A percentile compares a stretch with the other conserved stretches of the same genome.
Conservation (phyloP, 2,113 vertebrate species). For the Charadrius vociferus region DNA sequence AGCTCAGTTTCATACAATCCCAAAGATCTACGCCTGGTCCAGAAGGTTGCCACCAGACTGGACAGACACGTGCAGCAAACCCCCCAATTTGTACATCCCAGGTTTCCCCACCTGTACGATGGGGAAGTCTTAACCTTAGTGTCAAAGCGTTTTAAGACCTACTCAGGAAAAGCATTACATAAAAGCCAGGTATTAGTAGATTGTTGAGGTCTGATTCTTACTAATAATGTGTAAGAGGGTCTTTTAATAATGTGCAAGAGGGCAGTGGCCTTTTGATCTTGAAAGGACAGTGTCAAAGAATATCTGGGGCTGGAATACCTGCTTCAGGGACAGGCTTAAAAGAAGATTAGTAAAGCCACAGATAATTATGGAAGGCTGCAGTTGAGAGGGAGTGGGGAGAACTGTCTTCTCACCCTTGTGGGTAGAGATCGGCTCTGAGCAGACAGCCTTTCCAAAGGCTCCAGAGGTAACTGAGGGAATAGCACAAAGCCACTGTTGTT, state of each 20-base stretch:
- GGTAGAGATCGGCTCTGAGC: neutral
- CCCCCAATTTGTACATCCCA: no score
- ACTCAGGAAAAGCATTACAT: neutral
- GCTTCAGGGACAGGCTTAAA: neutral
- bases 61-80: neutral
- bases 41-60: neutral
- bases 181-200: neutral
- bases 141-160: neutral
- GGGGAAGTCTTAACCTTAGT: neutral
- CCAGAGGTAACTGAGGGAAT: neutral
- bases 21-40: no score
- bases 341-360: neutral
- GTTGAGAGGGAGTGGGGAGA: neutral
- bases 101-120: neutral
- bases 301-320: neutral
- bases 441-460: neutral
- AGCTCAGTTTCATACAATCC: no score
- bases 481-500: neutral
- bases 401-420: neutral
- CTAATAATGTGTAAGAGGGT: neutral
- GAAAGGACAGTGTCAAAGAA: fast-evolving
- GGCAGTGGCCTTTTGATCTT: no score
- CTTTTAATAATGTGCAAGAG: neutral
- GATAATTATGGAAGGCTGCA: neutral
- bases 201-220: neutral